Evolutionary conservation across 2,797 vertebrate genomes (phyloP).

Genomic region (Ctenochaetus hawaiiensis): DNA sequence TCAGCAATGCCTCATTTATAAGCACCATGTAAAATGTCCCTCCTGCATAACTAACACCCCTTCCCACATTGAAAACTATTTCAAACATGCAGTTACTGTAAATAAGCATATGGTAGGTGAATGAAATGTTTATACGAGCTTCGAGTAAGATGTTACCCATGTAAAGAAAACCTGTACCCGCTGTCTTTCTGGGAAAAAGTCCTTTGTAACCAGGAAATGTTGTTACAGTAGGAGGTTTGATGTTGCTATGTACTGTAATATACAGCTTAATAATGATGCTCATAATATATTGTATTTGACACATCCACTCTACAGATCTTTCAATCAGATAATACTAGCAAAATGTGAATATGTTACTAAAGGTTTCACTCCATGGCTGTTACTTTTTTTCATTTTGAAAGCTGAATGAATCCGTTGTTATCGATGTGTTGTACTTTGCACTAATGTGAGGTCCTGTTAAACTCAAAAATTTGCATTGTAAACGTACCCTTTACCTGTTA

Average conservation of each 20-base stretch:
- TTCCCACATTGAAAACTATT: conserved; percentile 4
- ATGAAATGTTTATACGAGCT: conserved; percentile 57
- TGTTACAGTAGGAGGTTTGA: conserved; percentile 65
- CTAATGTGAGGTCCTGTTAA: conserved; percentile 77
- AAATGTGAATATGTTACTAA: conserved; percentile 79
- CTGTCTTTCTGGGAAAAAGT: conserved; percentile 60
- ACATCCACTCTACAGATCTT: conserved; percentile 63
- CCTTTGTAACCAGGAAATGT: conserved; percentile 67
- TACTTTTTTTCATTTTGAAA: conserved; percentile 44
- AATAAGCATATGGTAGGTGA: conserved; percentile 62
- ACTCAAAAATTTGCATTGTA: conserved; percentile 64
- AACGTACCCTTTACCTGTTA: conserved; percentile 75
- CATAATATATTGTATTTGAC: conserved; percentile 68
- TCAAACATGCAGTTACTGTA: conserved; percentile 66
- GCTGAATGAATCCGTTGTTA: conserved; percentile 64
- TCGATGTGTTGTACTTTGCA: conserved; percentile 77
- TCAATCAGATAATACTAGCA: conserved; percentile 65
- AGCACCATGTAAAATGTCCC: conserved; percentile 58
- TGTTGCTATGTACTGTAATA: conserved; percentile 78
- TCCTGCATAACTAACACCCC: conserved; percentile 38
- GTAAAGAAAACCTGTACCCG: conserved; percentile 57
- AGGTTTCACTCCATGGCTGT: conserved; percentile 60
- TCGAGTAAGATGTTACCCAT: conserved; percentile 78
- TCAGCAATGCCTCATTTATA: conserved; percentile 56
- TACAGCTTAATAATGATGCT: conserved; percentile 65